These are phyloP conservation scores for Thalassarche chlororhynchos DNA, from an alignment of 2,113 vertebrate genomes.

Conservation along the genomic window DNA sequence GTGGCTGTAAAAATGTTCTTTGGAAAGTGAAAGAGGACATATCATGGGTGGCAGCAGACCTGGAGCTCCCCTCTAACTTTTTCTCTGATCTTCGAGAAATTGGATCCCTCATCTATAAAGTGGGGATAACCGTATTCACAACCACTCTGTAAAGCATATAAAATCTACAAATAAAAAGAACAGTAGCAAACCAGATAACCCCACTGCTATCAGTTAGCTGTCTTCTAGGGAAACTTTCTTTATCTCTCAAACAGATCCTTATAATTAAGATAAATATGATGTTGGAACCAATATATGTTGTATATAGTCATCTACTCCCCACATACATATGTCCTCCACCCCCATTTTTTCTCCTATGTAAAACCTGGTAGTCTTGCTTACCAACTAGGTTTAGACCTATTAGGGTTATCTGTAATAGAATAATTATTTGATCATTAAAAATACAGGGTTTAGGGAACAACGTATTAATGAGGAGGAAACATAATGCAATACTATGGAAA, in stretches of 20 bases:
- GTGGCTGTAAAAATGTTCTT: neutral
- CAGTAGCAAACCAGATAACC: neutral
- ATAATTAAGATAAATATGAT: neutral
- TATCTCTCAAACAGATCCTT: neutral
- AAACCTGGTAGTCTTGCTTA: neutral
- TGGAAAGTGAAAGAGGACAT: neutral
- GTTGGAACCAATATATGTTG: neutral
- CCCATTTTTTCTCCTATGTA: neutral
- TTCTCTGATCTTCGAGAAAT: neutral
- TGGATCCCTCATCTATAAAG: neutral
- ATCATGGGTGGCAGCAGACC: neutral
- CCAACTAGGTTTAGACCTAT: neutral
- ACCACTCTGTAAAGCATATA: neutral
- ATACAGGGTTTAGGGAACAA: neutral
- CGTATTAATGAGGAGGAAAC: neutral
- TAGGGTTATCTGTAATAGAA: neutral
- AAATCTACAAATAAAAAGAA: neutral
- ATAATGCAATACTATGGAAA: neutral
- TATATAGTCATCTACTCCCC: neutral
- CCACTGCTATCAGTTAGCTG: neutral
- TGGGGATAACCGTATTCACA: neutral
- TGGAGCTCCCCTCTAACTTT: neutral
- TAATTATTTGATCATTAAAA: neutral
- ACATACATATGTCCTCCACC: neutral
- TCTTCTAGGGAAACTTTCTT: neutral